Conservation (phyloP, 1,140 invertebrate species). For the Helicoverpa armigera region DNA sequence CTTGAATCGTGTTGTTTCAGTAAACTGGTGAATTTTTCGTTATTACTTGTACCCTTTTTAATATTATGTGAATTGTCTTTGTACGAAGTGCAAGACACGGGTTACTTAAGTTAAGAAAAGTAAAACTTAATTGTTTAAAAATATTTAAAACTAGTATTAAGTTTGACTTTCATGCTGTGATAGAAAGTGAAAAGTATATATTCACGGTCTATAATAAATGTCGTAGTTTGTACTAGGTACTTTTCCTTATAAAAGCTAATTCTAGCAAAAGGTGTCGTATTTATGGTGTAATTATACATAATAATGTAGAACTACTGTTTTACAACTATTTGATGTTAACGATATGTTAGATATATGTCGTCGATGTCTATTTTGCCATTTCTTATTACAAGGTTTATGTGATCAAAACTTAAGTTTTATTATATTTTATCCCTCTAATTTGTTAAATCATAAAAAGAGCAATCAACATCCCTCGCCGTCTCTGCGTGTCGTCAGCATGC, state of each 20-base stretch:
- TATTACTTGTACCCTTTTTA: conserved; percentile 4
- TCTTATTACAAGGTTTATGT: conserved; percentile 40
- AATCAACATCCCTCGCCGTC: too few species aligned
- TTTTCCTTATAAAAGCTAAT: conserved; percentile 8
- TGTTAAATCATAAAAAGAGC: too few species aligned
- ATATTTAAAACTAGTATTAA: conserved; percentile 27
- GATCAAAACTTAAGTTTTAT: conserved; percentile 18
- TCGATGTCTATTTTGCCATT: conserved; percentile 33
- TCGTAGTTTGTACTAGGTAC: conserved; percentile 28
- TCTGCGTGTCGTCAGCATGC: too few species aligned
- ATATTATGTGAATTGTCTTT: conserved; percentile 21
- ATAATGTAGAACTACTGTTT: conserved; percentile 14
- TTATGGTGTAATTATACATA: conserved; percentile 26
- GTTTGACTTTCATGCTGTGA: conserved; percentile 45
- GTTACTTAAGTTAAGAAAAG: conserved; percentile 27
- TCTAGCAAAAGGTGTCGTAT: conserved; percentile 33
- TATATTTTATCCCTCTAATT: background rate
- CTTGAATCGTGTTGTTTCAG: background rate
- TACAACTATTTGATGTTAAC: conserved; percentile 20
- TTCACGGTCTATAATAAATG: conserved; percentile 24
- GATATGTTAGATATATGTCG: conserved; percentile 9
- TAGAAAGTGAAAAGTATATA: conserved; percentile 31
- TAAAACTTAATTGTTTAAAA: conserved; percentile 13
- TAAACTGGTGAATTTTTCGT: background rate
- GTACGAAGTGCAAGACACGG: conserved; percentile 31